phyloP scores from a whole-genome alignment of 2,888 invertebrate genomes.

The Andrena praecox region DNA sequence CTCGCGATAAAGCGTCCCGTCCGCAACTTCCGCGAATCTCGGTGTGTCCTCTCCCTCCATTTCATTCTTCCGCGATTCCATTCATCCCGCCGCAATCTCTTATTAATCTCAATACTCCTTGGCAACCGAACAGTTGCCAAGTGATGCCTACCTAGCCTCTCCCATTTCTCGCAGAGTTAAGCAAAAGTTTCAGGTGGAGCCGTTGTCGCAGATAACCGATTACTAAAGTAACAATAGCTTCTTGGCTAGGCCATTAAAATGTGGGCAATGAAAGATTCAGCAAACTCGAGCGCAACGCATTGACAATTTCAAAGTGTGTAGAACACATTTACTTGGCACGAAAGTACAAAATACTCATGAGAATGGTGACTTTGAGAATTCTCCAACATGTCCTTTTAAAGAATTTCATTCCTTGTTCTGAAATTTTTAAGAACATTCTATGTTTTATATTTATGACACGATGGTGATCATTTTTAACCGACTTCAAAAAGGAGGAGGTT shows the following conservation, averaged over 20 bases:
- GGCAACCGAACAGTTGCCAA: constrained; percentile 1
- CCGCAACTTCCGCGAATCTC: constrained; percentile 20
- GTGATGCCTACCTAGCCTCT: not conserved
- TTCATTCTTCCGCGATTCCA: not conserved
- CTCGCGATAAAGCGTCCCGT: constrained; percentile 25
- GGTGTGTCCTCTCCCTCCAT: not conserved
- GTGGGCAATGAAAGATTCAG: no score
- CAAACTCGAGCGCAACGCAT: no score
- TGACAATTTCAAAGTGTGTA: no score
- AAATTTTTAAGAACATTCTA: no score
- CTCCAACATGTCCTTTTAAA: no score
- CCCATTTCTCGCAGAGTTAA: not conserved
- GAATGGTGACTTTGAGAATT: no score
- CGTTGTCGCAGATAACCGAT: not conserved
- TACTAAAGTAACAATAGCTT: not conserved
- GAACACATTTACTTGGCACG: no score
- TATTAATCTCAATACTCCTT: constrained; percentile 13
- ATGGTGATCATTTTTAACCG: no score
- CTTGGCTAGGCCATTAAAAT: not conserved
- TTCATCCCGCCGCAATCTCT: not conserved
- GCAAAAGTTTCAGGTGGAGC: not conserved
- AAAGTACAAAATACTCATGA: no score
- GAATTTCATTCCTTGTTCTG: no score
- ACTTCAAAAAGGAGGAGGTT: no score
- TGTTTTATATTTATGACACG: no score